phyloP scores from a whole-genome alignment of 2,797 vertebrate genomes.

The Pelodytes ibericus region DNA sequence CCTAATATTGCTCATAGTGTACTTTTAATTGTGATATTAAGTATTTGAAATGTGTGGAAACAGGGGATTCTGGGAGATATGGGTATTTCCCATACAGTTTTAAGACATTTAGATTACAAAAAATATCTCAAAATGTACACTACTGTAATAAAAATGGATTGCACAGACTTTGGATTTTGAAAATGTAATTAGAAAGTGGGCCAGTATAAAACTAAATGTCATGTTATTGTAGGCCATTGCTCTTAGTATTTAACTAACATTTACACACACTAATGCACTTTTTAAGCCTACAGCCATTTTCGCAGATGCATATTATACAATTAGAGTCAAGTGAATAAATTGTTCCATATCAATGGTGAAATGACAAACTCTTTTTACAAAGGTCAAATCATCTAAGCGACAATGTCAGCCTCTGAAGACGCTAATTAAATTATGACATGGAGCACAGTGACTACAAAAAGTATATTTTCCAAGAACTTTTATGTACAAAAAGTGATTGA shows the following conservation, averaged over 20 bases:
- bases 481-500: not conserved
- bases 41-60: no score
- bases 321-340: conserved; percentile 49
- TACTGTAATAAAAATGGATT: not conserved
- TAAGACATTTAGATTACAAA: no score
- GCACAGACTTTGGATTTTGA: conserved; percentile 13
- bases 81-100: no score
- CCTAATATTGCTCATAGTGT: no score
- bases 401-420: conserved; percentile 42
- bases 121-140: no score
- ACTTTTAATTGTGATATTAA: no score
- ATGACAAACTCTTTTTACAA: conserved; percentile 48
- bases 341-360: conserved; percentile 41
- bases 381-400: conserved; percentile 49
- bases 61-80: no score
- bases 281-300: conserved; percentile 44
- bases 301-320: conserved; percentile 22
- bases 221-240: not conserved
- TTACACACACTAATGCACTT: conserved; percentile 39
- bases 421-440: conserved; percentile 46
- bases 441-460: conserved; percentile 22
- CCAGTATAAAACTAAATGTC: conserved; percentile 17
- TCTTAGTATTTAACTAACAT: conserved; percentile 42
- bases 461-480: conserved; percentile 32
- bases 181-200: conserved; percentile 7